Conservation (phyloP, 1,140 invertebrate genomes). For the Prorops nasuta region DNA sequence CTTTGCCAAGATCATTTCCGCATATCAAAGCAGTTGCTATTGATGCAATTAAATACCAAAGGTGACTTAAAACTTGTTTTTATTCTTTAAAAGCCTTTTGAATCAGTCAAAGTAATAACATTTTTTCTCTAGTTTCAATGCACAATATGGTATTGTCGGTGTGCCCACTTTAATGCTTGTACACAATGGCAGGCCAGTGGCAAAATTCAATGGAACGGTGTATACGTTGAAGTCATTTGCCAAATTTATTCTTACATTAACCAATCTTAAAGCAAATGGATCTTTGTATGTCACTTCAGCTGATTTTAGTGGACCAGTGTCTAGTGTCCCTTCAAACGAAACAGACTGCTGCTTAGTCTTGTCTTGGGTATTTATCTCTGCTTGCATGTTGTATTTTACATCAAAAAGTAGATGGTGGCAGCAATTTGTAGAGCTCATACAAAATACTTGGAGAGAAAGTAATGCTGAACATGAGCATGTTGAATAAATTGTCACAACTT, state of each 20-base stretch:
- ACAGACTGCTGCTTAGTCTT: slow-evolving; percentile 81
- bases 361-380: slow-evolving; percentile 82
- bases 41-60: slow-evolving; percentile 82
- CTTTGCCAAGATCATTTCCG: slow-evolving; percentile 80
- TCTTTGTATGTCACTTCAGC: slow-evolving; percentile 70
- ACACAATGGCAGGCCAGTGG: slow-evolving; percentile 85
- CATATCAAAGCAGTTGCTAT: slow-evolving; percentile 85
- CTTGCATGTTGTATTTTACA: slow-evolving; percentile 76
- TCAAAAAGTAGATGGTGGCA: slow-evolving; percentile 76
- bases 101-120: slow-evolving; percentile 5
- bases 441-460: slow-evolving; percentile 87
- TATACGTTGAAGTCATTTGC: slow-evolving; percentile 78
- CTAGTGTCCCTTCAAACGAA: slow-evolving; percentile 68
- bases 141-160: slow-evolving; percentile 90
- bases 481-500: slow-evolving; percentile 51
- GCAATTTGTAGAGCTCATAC: slow-evolving; percentile 78
- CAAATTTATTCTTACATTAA: slow-evolving; percentile 78
- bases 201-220: slow-evolving; percentile 83
- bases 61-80: slow-evolving; percentile 51
- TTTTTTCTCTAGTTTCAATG: slow-evolving; percentile 69
- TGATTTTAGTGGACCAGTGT: slow-evolving; percentile 78
- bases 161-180: slow-evolving; percentile 90
- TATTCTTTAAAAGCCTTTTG: neutral
- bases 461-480: slow-evolving; percentile 80
- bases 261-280: slow-evolving; percentile 66